Conservation (phyloP, 2,113 vertebrate genomes). For the Empidonax alnorum region DNA sequence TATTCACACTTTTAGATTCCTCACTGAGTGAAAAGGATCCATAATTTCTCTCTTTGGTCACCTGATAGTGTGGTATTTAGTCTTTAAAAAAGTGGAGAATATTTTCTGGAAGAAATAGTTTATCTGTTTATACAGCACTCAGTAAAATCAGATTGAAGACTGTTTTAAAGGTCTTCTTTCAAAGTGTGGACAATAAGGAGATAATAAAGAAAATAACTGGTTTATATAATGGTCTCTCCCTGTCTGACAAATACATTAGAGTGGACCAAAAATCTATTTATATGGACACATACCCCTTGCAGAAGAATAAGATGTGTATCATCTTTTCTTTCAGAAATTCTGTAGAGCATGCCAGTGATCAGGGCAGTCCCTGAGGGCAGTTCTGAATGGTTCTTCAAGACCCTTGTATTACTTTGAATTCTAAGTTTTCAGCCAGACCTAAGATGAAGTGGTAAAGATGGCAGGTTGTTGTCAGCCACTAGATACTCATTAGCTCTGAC, state of each 20-base stretch:
- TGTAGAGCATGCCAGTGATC: fast-evolving
- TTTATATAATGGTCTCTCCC: neutral
- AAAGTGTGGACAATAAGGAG: fast-evolving
- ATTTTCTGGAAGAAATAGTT: neutral
- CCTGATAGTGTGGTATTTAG: neutral
- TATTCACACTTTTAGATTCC: neutral
- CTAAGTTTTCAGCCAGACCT: neutral
- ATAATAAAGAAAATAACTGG: neutral
- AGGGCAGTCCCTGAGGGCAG: neutral
- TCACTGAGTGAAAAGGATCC: neutral
- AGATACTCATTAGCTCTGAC: neutral
- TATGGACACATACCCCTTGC: neutral
- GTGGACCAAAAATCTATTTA: neutral
- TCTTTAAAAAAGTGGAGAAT: neutral
- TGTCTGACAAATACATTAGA: neutral
- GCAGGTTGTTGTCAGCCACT: neutral
- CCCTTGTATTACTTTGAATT: neutral
- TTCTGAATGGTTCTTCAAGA: neutral
- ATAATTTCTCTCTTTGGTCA: neutral
- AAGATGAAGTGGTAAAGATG: neutral
- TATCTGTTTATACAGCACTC: neutral
- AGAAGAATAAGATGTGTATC: neutral
- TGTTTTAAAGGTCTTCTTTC: neutral
- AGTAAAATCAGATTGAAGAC: neutral
- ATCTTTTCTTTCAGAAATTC: neutral